Evolutionary conservation across 2,888 invertebrate species (phyloP).

Genomic region (Isoperla grammatica): DNA sequence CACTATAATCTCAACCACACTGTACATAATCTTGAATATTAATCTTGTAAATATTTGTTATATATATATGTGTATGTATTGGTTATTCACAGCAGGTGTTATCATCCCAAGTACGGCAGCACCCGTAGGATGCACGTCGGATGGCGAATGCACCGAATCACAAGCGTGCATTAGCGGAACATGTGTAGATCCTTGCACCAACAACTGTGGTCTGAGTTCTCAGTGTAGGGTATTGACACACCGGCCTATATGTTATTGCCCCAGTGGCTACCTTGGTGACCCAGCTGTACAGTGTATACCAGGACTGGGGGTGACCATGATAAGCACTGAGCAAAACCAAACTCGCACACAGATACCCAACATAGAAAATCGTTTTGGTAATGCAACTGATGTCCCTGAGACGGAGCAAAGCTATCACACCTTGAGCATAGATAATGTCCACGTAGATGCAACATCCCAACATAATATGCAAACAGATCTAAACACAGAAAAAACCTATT

Average conservation of each 20-base stretch:
- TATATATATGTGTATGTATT: slow-evolving; percentile 37
- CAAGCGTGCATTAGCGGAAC: slow-evolving; percentile 78
- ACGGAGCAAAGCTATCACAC: too few species aligned
- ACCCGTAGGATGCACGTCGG: slow-evolving; percentile 66
- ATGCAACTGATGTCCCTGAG: too few species aligned
- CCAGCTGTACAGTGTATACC: slow-evolving; percentile 26
- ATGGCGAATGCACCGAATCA: slow-evolving; percentile 75
- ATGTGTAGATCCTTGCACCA: slow-evolving; percentile 77
- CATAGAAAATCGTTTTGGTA: too few species aligned
- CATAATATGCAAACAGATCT: too few species aligned
- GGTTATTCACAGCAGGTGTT: slow-evolving; percentile 44
- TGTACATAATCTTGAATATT: slow-evolving; percentile 11
- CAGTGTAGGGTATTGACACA: slow-evolving; percentile 77
- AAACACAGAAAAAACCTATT: too few species aligned
- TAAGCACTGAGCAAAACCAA: not conserved
- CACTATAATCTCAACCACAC: slow-evolving; percentile 3
- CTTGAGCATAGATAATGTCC: too few species aligned
- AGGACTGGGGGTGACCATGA: slow-evolving; percentile 1
- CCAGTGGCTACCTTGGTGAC: slow-evolving; percentile 31
- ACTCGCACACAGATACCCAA: too few species aligned
- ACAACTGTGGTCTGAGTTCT: slow-evolving; percentile 64
- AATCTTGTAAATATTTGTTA: slow-evolving; percentile 29
- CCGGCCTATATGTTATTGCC: slow-evolving; percentile 72
- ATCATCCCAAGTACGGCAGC: slow-evolving; percentile 29
- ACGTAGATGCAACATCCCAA: too few species aligned